Conservation (phyloP, 2,113 vertebrate genomes). For the Macquaria australasica region DNA sequence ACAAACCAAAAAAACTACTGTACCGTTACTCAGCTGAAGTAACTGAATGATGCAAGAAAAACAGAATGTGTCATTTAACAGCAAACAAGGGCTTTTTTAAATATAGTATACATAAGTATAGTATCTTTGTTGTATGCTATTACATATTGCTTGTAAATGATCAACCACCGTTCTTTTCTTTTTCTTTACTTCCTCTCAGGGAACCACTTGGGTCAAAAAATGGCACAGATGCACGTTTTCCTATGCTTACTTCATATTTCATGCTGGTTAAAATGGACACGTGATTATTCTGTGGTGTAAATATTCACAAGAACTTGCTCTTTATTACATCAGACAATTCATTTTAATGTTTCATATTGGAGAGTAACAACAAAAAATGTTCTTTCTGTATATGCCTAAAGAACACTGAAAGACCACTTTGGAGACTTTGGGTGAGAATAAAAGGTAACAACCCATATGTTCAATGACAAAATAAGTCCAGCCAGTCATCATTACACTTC, state of each 20-base stretch:
- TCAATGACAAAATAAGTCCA: not conserved
- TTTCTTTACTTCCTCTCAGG: not conserved
- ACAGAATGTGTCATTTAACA: not conserved
- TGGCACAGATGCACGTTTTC: conserved; percentile 18
- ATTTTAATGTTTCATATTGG: conserved; percentile 5
- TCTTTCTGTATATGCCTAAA: not conserved
- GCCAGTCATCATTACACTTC: not conserved
- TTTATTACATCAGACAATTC: conserved; percentile 50
- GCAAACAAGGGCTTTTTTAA: no score
- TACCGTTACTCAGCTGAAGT: not conserved
- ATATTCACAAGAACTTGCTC: conserved; percentile 43
- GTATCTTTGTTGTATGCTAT: not conserved
- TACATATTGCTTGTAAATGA: not conserved
- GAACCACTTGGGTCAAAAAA: not conserved
- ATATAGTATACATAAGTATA: no score
- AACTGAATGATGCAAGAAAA: not conserved
- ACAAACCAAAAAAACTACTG: not conserved
- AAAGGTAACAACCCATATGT: not conserved
- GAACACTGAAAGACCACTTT: not conserved
- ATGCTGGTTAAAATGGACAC: conserved; percentile 14
- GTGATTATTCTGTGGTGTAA: conserved; percentile 12
- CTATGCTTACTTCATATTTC: conserved; percentile 29
- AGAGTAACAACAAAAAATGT: not conserved
- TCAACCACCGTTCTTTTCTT: not conserved
- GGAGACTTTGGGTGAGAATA: not conserved